Percentiles rank a stretch among this genome's conserved stretches.
These are phyloP conservation scores for Oryzias sinensis DNA, from an alignment of 2,797 vertebrate genomes.

Conservation along the genomic window DNA sequence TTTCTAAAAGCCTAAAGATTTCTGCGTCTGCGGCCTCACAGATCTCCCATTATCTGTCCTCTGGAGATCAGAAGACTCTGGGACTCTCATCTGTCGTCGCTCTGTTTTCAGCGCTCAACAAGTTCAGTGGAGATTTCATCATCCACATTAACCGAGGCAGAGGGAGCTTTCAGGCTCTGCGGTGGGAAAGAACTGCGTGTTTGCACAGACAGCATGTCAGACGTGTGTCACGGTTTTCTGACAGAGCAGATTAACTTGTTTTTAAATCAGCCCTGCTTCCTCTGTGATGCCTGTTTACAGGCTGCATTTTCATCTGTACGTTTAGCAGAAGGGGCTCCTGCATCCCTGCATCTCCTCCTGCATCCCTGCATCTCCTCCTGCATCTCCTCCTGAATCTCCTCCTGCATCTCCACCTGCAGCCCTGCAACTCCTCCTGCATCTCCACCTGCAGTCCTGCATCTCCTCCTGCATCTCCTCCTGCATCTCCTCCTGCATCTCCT, in stretches of 20 bases:
- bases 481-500: too few species aligned
- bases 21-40: too few species aligned
- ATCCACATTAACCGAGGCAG: slow-evolving; percentile 1
- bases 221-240: neutral
- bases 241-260: slow-evolving; percentile 11
- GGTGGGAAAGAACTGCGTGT: neutral
- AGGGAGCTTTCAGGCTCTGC: neutral
- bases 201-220: neutral
- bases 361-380: too few species aligned
- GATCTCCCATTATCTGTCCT: neutral
- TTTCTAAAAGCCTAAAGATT: too few species aligned
- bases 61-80: neutral
- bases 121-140: neutral
- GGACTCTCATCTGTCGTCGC: neutral
- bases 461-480: too few species aligned
- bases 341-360: too few species aligned
- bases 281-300: neutral
- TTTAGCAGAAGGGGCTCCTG: too few species aligned
- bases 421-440: too few species aligned
- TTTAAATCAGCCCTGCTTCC: slow-evolving; percentile 4
- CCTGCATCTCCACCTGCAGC: too few species aligned
- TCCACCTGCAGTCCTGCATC: too few species aligned
- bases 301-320: too few species aligned
- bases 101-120: neutral
- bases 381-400: too few species aligned